phyloP scores from a whole-genome alignment of 2,113 vertebrate genomes.

The Opisthocomus hoazin region DNA sequence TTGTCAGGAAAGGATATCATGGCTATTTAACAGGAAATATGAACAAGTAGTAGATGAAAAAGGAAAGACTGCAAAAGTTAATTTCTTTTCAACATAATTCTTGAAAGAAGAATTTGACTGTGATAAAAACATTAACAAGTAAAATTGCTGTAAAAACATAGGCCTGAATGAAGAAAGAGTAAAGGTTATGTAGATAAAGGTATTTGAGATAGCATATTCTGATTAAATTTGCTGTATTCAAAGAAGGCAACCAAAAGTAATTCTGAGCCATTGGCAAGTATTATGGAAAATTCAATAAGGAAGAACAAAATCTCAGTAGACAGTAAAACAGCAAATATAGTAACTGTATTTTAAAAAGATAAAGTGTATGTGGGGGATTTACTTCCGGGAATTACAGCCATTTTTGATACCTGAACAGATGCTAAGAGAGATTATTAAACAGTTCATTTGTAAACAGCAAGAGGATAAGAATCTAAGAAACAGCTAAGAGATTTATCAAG shows the following conservation, averaged over 20 bases:
- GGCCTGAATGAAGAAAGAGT: background rate
- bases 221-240: background rate
- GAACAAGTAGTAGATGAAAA: background rate
- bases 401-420: background rate
- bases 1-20: background rate
- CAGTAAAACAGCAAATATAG: background rate
- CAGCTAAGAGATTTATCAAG: background rate
- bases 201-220: background rate
- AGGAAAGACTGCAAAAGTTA: background rate
- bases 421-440: background rate
- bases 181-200: background rate
- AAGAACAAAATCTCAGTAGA: background rate
- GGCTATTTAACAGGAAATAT: background rate
- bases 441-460: background rate
- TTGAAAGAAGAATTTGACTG: background rate
- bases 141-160: background rate
- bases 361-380: background rate
- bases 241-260: background rate
- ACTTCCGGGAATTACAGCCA: background rate
- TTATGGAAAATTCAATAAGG: background rate
- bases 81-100: background rate
- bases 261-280: background rate
- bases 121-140: background rate
- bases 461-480: background rate
- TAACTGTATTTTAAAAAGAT: background rate